phyloP scores from a whole-genome alignment of 2,888 invertebrate genomes.

The Nudaria mundana region DNA sequence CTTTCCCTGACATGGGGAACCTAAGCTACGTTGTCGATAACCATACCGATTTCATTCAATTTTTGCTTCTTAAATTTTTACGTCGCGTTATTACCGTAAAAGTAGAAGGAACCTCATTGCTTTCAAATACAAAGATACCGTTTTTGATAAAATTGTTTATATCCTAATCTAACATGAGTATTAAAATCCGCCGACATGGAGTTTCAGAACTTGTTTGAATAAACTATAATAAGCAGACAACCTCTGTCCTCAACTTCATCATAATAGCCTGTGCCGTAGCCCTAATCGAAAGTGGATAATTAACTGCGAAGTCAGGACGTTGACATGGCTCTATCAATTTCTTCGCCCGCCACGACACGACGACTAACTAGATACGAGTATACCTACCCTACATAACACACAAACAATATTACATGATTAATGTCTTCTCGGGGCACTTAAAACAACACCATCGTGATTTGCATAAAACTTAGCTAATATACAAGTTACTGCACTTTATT shows the following conservation, averaged over 20 bases:
- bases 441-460: conserved; percentile 68
- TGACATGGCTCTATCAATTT: conserved; percentile 73
- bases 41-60: no score
- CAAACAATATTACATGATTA: conserved; percentile 76
- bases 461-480: conserved; percentile 74
- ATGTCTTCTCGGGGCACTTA: conserved; percentile 64
- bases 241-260: no score
- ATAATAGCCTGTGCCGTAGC: conserved; percentile 15
- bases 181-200: no score
- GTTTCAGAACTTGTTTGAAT: not conserved
- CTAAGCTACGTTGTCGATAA: no score
- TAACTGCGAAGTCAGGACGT: conserved; percentile 64
- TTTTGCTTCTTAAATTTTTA: no score
- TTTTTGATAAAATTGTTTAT: no score
- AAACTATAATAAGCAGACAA: no score
- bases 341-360: conserved; percentile 43
- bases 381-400: conserved; percentile 64
- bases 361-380: conserved; percentile 51
- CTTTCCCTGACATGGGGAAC: no score
- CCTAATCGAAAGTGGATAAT: conserved; percentile 51
- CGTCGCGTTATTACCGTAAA: no score
- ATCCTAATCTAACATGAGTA: no score
- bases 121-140: no score
- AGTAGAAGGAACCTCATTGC: no score
- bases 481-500: conserved; percentile 49